Percentiles rank a stretch among this genome's conserved stretches.
Conservation (phyloP, 2,797 vertebrate species). For the Sparidentex hasta region DNA sequence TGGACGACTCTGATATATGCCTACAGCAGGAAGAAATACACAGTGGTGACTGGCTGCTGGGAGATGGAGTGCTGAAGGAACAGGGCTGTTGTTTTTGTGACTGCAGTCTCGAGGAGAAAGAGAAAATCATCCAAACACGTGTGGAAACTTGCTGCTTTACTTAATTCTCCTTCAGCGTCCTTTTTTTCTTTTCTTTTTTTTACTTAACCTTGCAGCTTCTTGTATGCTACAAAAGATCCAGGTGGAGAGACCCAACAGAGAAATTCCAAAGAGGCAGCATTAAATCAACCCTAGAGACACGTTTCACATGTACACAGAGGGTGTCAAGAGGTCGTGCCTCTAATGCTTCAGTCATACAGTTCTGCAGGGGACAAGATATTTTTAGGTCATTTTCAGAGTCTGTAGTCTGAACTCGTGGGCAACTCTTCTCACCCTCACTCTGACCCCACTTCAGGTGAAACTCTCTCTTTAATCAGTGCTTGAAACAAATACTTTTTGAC, state of each 20-base stretch:
- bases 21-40: conserved; percentile 54
- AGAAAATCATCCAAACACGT: conserved; percentile 58
- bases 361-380: conserved; percentile 8
- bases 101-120: conserved; percentile 55
- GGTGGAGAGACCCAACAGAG: conserved; percentile 51
- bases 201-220: conserved; percentile 42
- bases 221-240: conserved; percentile 40
- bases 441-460: not conserved
- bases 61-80: conserved; percentile 64
- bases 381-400: conserved; percentile 1
- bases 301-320: conserved; percentile 21
- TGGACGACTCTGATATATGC: conserved; percentile 48
- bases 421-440: not conserved
- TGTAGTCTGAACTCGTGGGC: conserved; percentile 4
- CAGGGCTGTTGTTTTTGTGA: conserved; percentile 75
- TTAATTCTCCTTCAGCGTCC: conserved; percentile 56
- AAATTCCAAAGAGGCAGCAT: conserved; percentile 55
- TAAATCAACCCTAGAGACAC: conserved; percentile 64
- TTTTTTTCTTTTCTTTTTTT: conserved; percentile 41
- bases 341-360: not conserved
- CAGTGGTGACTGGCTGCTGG: conserved; percentile 62
- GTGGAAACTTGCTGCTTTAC: conserved; percentile 75
- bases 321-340: conserved; percentile 40
- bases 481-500: conserved; percentile 17
- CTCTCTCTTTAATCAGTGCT: conserved; percentile 12